Base-by-base conservation (phyloP, 1,140 invertebrate genomes). In the Solenopsis invicta region DNA sequence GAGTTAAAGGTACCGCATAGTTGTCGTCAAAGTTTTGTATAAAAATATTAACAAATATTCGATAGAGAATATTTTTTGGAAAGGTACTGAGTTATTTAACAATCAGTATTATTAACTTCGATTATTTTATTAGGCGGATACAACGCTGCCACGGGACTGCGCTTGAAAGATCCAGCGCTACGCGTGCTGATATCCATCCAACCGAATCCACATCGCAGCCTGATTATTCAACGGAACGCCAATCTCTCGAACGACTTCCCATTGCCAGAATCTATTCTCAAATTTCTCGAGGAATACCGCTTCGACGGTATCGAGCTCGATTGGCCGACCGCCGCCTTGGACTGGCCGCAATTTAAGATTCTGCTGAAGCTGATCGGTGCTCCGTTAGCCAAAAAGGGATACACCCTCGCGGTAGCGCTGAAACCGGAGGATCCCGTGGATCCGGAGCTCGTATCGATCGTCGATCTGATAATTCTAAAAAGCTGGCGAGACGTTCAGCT, bases 261-360 rank as follows among this genome's bases (percentile, higher is more conserved):
- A 0, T 45, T 77, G 48, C 29, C 13, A 10, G 88, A 90, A 8
- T 96, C 96, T 1, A 94, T 96, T 2, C 56, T 97, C 0, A 91
- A 93, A 3, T 96, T 97, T 74, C 87, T 97, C 0, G 88, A 95
- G 24, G 92, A 95, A 74, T 94, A 96, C 81, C 93, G 95, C 8
- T 97, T 97, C 81, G 97, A 97, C 91, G 97, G 97, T 0, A 88
- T 97, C 0, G 96, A 97, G 82, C 91, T 97, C 1, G 96, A 97
- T 69, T 97, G 97, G 96, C 95, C 96, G 61, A 94, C 94, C 72
- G 52, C 84, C 10, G 41, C 56, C 56, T 82, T 52, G 67, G 90
- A 18, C 77, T 69, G 45, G 10, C 50, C 8, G 77, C 91, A 74
- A 52, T 93, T 92, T 1, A 85, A 85, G 93, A 29, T 16, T 64